These are phyloP conservation scores for Aurelia aurita complex sp. Pacific DNA, from an alignment of 30 jellyfish, hydroid and myxozoan genomes.

Conservation along the genomic window DNA sequence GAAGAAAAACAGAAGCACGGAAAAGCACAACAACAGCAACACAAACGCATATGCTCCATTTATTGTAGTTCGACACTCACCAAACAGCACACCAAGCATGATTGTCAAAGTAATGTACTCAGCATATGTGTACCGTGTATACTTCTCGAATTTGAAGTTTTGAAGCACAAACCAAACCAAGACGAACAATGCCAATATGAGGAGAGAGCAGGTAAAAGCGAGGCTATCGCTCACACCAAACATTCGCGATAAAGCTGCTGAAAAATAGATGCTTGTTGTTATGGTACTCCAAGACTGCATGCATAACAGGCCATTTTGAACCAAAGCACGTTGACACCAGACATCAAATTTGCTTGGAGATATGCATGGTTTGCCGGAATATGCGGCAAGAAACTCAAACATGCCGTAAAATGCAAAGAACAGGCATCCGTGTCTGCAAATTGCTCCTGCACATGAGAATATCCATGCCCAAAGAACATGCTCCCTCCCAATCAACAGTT, in stretches of 20 bases:
- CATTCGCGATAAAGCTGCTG: conserved; percentile 4
- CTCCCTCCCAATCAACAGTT: conserved; percentile 7
- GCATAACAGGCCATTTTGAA: conserved; percentile 63
- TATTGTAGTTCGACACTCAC: conserved; percentile 11
- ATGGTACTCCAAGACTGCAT: conserved; percentile 57
- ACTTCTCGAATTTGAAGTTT: conserved; percentile 56
- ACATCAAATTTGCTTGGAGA: conserved; percentile 45
- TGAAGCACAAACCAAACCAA: conserved; percentile 55
- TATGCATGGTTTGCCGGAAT: conserved; percentile 15
- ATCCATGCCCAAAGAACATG: conserved; percentile 50
- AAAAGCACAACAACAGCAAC: conserved; percentile 26
- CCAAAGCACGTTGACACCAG: conserved; percentile 46
- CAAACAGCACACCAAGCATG: conserved; percentile 31
- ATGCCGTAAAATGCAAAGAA: conserved; percentile 53
- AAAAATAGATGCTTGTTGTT: conserved; percentile 20
- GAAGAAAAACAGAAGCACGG: conserved; percentile 16
- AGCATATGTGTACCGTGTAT: conserved; percentile 50
- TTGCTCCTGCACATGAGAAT: conserved; percentile 48
- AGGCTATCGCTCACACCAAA: conserved; percentile 2
- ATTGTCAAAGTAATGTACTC: conserved; percentile 45
- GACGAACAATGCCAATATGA: conserved; percentile 6
- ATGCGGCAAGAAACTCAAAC: conserved; percentile 61
- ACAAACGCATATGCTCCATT: conserved; percentile 39
- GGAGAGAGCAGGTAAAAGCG: conserved; percentile 40
- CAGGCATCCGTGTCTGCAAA: conserved; percentile 57